phyloP scores from a whole-genome alignment of 2,888 invertebrate genomes.

The Rhodophaea formosa region DNA sequence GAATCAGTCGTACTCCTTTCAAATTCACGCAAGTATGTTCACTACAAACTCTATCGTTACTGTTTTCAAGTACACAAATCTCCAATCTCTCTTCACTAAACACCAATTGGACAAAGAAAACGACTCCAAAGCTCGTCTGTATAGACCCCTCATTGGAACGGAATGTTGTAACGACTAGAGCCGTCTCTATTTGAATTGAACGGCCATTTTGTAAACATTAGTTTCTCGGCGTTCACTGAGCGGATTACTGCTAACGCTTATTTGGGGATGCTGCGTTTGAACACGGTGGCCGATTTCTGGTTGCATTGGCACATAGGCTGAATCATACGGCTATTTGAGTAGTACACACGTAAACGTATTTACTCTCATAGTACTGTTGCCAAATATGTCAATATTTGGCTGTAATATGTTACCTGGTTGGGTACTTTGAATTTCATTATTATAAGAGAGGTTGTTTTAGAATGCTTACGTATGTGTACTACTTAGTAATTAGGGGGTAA shows the following conservation, averaged over 20 bases:
- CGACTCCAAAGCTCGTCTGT: not conserved
- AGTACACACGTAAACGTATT: too few relatives aligned
- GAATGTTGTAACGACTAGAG: constrained; percentile 1
- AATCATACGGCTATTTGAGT: too few relatives aligned
- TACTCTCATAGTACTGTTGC: too few relatives aligned
- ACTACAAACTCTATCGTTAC: too few relatives aligned
- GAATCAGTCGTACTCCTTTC: too few relatives aligned
- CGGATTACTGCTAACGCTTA: not conserved
- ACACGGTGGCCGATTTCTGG: not conserved
- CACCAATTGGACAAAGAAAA: not conserved
- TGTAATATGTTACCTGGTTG: too few relatives aligned
- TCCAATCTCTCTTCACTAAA: not conserved
- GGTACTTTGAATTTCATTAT: too few relatives aligned
- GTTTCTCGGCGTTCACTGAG: constrained; percentile 4
- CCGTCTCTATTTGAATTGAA: not conserved
- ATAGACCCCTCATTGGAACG: not conserved
- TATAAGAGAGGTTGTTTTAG: too few relatives aligned
- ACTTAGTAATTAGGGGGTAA: too few relatives aligned
- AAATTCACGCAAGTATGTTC: too few relatives aligned
- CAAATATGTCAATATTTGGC: too few relatives aligned
- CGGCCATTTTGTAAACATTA: constrained; percentile 22
- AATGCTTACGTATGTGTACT: too few relatives aligned
- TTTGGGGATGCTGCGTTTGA: not conserved
- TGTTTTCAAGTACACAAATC: not conserved
- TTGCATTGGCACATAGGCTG: not conserved